Base-by-base conservation (phyloP, 2,888 invertebrate genomes). In the Dusona sp. region DNA sequence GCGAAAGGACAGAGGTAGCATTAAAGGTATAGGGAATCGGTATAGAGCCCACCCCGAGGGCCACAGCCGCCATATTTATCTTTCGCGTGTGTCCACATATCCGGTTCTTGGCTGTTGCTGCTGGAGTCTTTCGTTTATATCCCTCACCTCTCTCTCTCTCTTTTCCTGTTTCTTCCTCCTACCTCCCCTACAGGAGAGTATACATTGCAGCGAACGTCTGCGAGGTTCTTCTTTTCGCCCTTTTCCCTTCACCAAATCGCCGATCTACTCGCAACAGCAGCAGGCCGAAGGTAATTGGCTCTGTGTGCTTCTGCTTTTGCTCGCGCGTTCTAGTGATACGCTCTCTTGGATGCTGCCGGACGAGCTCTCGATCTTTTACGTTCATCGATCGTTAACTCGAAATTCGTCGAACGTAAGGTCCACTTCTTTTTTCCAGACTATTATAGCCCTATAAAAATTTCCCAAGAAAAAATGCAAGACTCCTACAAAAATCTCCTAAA, bases 1-100 rank as follows among this genome's bases (percentile, higher is more conserved):
- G 38, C 22, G 38, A 78, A 64, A 45, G 33, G 57, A 33, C 45
- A 13, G 45, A 29, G 68, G 51, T 33, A 61, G 48, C 25, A 83
- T 25, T 25, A 25, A 48, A 22, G 65, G 45, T 67, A 51, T 65
- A 42, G 77, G 74, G 83, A 80, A 83, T 80, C 70, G 73, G 75
- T 77, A 78, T 54, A 80, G 84, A 79, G 85, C 84, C 88, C 88
- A 88, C 88, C 87, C 83, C 73, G 84, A 88, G 87, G 86, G 78
- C 81, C 84, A 70, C 64, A 64, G 57, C 84, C 80, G 84, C 86
- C 85, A 84, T 89, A 89, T 89, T 87, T 89, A 89, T 88, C 89
- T 89, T 89, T 89, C 79, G 86, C 86, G 86, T 87, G 82, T 87
- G 88, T 87, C 87, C 88, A 84, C 86, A 89, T 87, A 88, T 88